Evolutionary conservation across 23 tunicate genomes (phyloP).

Genomic region (Ascidia mentula): DNA sequence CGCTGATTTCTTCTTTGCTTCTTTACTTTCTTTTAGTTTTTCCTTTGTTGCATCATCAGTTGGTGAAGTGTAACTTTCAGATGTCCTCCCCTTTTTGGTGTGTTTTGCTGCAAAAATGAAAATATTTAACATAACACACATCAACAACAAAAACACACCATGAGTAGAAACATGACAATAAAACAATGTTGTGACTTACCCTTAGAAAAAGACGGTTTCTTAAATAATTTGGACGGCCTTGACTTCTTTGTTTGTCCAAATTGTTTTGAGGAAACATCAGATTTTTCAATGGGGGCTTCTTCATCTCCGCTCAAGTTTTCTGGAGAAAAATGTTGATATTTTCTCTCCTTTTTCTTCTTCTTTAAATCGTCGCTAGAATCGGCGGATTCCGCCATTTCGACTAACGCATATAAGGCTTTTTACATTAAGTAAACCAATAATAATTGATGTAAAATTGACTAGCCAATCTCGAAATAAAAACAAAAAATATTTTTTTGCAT

Average conservation of each 20-base stretch:
- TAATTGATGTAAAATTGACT: too few species aligned
- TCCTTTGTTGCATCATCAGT: slow-evolving; percentile 31
- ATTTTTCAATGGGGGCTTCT: slow-evolving; percentile 39
- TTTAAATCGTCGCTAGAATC: slow-evolving; percentile 80
- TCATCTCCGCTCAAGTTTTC: slow-evolving; percentile 80
- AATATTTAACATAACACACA: background rate
- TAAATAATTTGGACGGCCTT: slow-evolving; percentile 71
- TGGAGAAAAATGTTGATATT: slow-evolving; percentile 84
- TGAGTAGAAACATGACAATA: too few species aligned
- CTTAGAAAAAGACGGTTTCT: slow-evolving; percentile 86
- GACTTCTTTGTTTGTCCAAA: slow-evolving; percentile 32
- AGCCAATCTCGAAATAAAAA: too few species aligned
- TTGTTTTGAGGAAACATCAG: slow-evolving; percentile 30
- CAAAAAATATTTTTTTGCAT: too few species aligned
- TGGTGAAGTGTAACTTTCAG: slow-evolving; percentile 46
- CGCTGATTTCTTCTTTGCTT: slow-evolving; percentile 79
- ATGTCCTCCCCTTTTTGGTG: slow-evolving; percentile 37
- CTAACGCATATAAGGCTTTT: too few species aligned
- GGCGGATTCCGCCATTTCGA: slow-evolving; percentile 65
- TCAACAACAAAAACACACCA: background rate
- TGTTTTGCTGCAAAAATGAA: slow-evolving; percentile 42
- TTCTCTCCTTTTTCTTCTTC: slow-evolving; percentile 62
- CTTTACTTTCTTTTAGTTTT: slow-evolving; percentile 32
- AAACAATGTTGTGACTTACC: slow-evolving; percentile 33
- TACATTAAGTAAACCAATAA: too few species aligned